Evolutionary conservation across 2,888 invertebrate genomes (phyloP), one percentile per base, ranked within the genome.

Genomic region (Stenolophus ochropezus): DNA sequence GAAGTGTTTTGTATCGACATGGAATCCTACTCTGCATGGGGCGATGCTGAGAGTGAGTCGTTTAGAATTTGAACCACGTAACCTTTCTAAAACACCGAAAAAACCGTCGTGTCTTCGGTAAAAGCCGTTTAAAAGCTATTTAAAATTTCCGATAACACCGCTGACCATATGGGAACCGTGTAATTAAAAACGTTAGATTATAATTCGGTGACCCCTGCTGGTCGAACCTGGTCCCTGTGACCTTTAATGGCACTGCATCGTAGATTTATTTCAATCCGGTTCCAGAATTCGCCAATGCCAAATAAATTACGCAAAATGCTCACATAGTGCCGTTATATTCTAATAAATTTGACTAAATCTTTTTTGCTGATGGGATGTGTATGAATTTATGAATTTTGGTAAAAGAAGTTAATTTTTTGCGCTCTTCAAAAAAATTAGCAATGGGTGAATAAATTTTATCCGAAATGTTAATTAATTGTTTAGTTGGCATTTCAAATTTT

Each of bases 121-220:
- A 61, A 58, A 58, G 23, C 58, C 58, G 25, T 56, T 56, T 56
- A 56, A 20, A 56, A 56, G 56, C 61, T 61, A 58, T 58, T 23
- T 23, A 58, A 58, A 16, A 23, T 58, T 61, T 61, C 4, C n/a
- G 21, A 61, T 61, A 18, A 61, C 61, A 61, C 11, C 27, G 14
- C 4, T 25, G 33, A 2, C 20, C 4, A 42, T 42, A 69, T 69
- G 69, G 69, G 69, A 69, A 69, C 33, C 20, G 16, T 6, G 20
- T 69, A 69, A 69, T 69, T 69, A 69, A 69, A 69, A 42, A 69
- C 69, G 42, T 69, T 69, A 69, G 42, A 69, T n/a, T 16, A 33
- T 65, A 65, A 65, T 65, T 14, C 18, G 25, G 16, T 69, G 69
- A 69, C 69, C 42, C 69, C 69, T 16, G 42, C 42, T 42, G 69